Conservation (phyloP, 2,888 invertebrate species). For the Drosophila setosimentum region DNA sequence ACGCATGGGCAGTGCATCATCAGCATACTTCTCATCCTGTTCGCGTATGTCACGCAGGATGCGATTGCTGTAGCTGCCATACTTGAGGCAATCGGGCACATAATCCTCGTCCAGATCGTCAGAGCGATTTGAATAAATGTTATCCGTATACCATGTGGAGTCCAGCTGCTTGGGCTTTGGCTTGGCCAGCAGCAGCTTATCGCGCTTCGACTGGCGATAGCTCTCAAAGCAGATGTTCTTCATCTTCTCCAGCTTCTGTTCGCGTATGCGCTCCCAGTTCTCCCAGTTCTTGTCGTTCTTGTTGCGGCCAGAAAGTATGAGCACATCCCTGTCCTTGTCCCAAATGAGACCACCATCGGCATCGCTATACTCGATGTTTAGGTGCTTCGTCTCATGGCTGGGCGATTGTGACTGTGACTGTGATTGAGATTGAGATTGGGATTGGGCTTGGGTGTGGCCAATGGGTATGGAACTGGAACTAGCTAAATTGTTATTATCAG, state of each 20-base stretch:
- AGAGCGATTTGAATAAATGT: constrained; percentile 85
- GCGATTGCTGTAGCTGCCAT: constrained; percentile 79
- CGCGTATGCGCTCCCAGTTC: constrained; percentile 85
- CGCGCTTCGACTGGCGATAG: constrained; percentile 84
- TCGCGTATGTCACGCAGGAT: constrained; percentile 83
- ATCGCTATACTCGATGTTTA: constrained; percentile 73
- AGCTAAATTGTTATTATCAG: constrained; percentile 79
- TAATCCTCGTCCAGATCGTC: constrained; percentile 85
- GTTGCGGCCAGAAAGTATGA: constrained; percentile 74
- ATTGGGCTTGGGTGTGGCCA: constrained; percentile 19
- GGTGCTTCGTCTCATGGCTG: constrained; percentile 70
- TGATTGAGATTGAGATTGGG: constrained; percentile 22
- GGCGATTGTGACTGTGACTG: constrained; percentile 39
- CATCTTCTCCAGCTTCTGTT: constrained; percentile 85
- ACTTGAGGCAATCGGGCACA: constrained; percentile 83
- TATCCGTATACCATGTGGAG: constrained; percentile 85
- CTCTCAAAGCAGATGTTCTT: constrained; percentile 85
- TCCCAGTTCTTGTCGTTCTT: constrained; percentile 85
- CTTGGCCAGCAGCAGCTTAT: constrained; percentile 82
- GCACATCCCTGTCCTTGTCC: constrained; percentile 67
- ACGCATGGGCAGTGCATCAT: constrained; percentile 53
- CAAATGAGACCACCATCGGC: constrained; percentile 60
- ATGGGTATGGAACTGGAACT: constrained; percentile 55
- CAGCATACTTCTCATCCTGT: constrained; percentile 80
- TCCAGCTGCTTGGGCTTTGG: constrained; percentile 84